These are phyloP conservation scores for Prenolepis imparis DNA, from an alignment of 2,888 invertebrate genomes.

Conservation along the genomic window DNA sequence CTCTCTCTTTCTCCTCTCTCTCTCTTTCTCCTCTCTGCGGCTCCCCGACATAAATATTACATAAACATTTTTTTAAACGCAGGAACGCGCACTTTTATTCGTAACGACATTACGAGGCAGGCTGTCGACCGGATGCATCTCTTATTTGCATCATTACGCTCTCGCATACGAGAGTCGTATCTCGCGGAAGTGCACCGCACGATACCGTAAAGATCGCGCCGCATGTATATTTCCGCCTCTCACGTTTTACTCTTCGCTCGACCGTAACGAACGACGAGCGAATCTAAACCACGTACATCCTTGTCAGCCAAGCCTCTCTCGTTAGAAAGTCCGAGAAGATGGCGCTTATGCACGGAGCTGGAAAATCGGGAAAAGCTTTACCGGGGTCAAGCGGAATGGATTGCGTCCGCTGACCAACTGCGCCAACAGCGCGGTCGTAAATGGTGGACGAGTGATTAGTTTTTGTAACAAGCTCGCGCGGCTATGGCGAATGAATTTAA, in stretches of 20 bases:
- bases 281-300: slow-evolving; percentile 46
- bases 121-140: slow-evolving; percentile 26
- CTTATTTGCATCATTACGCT: slow-evolving; percentile 39
- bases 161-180: slow-evolving; percentile 12
- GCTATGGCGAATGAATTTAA: slow-evolving; percentile 43
- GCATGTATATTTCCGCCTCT: slow-evolving; percentile 3
- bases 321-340: slow-evolving; percentile 51
- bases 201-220: slow-evolving; percentile 28
- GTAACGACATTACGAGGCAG: slow-evolving; percentile 18
- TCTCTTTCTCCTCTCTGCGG: background rate
- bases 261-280: slow-evolving; percentile 35
- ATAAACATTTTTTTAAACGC: slow-evolving; percentile 31
- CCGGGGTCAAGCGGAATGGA: slow-evolving; percentile 53
- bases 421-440: slow-evolving; percentile 44
- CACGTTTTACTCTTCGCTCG: slow-evolving; percentile 38
- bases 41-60: background rate
- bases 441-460: slow-evolving; percentile 45
- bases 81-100: slow-evolving; percentile 12
- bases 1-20: background rate
- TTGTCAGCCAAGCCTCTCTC: slow-evolving; percentile 36
- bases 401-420: slow-evolving; percentile 47
- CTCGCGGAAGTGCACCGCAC: background rate
- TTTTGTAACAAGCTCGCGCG: slow-evolving; percentile 36
- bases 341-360: slow-evolving; percentile 53
- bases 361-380: slow-evolving; percentile 54